phyloP scores from a whole-genome alignment of 1,140 invertebrate genomes.

The Macrostomum lignano region DNA sequence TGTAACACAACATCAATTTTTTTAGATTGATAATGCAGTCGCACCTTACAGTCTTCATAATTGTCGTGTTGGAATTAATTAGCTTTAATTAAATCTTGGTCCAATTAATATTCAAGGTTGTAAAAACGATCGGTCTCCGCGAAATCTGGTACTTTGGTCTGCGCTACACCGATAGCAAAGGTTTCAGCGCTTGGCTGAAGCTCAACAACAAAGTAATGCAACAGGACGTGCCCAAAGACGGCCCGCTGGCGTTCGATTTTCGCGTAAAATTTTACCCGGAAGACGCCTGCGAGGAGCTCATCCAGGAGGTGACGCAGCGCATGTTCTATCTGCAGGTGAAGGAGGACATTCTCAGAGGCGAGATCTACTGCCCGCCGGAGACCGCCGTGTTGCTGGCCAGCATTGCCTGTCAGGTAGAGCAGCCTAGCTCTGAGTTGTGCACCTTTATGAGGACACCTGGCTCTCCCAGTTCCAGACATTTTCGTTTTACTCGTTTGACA shows the following conservation, averaged over 20 bases:
- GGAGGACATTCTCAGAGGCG: constrained; percentile 76
- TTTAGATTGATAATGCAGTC: neutral
- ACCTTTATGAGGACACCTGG: no score
- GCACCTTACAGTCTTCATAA: no score
- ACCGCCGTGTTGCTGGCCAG: constrained; percentile 83
- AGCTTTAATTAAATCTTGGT: neutral
- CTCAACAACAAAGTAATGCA: constrained; percentile 75
- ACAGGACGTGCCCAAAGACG: constrained; percentile 52
- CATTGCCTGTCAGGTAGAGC: constrained; percentile 89
- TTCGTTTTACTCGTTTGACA: no score
- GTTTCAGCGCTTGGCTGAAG: constrained; percentile 88
- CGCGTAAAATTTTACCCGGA: constrained; percentile 97
- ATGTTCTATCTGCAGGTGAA: constrained; percentile 93
- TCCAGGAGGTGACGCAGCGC: constrained; percentile 88
- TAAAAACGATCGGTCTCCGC: constrained; percentile 84
- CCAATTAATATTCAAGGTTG: constrained; percentile 34
- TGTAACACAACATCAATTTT: constrained; percentile 37
- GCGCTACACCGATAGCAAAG: constrained; percentile 87
- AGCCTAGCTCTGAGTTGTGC: no score
- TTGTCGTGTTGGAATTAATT: neutral
- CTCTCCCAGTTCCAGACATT: no score
- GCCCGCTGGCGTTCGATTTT: constrained; percentile 80
- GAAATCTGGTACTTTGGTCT: constrained; percentile 99
- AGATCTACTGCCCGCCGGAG: constrained; percentile 93
- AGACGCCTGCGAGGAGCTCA: constrained; percentile 90